These are phyloP conservation scores for Hafferia zeledoni DNA, from an alignment of 2,797 vertebrate genomes.

Conservation along the genomic window DNA sequence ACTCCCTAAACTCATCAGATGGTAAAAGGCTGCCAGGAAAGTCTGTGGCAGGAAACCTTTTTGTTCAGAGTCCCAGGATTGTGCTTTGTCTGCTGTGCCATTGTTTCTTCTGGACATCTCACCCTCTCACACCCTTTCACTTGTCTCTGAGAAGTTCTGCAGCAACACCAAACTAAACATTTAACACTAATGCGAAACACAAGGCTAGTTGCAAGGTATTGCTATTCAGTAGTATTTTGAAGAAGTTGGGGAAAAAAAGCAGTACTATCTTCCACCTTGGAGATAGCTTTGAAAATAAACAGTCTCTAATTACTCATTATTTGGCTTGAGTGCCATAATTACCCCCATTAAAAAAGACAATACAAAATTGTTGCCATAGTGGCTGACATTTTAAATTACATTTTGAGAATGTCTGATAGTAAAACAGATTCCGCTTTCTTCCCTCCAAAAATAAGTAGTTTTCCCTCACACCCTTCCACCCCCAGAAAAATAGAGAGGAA, in stretches of 20 bases:
- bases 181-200: not conserved
- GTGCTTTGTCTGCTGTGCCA: not conserved
- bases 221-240: not conserved
- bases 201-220: not conserved
- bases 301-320: constrained; percentile 47
- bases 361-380: constrained; percentile 32
- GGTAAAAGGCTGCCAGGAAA: not conserved
- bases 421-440: constrained; percentile 19
- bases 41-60: not conserved
- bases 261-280: not conserved
- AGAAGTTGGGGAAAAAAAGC: not conserved
- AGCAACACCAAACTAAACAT: not conserved
- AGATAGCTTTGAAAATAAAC: constrained; percentile 36
- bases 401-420: constrained; percentile 18
- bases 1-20: not conserved
- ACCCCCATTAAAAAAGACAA: constrained; percentile 27
- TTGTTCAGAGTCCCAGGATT: not conserved
- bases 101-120: not conserved
- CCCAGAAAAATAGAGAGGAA: not conserved
- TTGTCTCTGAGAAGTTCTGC: not conserved
- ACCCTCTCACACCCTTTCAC: not conserved
- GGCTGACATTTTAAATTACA: constrained; percentile 32
- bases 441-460: constrained; percentile 1
- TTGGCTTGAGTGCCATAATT: constrained; percentile 35
- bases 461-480: not conserved